phyloP scores from a whole-genome alignment of 2,888 invertebrate genomes.

The Tenthredo livida region DNA sequence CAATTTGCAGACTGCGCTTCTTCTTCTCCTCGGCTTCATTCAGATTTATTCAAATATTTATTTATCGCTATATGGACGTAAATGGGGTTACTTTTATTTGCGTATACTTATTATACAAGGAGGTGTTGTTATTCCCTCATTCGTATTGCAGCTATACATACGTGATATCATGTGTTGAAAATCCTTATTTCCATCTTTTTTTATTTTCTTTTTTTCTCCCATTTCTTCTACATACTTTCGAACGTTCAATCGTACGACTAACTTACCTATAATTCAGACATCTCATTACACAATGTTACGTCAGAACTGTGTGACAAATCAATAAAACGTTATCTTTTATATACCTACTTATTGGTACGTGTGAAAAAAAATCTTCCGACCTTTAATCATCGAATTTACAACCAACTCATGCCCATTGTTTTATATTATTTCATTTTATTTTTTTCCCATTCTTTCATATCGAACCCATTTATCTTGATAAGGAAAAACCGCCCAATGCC shows the following conservation, averaged over 20 bases:
- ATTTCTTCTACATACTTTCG: not conserved
- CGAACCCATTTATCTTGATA: not conserved
- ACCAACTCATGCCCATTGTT: not conserved
- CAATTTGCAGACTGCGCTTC: not conserved
- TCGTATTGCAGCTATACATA: not conserved
- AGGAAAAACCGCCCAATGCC: not conserved
- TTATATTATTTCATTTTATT: too few relatives aligned
- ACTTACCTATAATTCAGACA: not conserved
- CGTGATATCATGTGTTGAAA: not conserved
- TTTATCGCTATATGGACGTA: slow-evolving; percentile 14
- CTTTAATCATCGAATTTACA: not conserved
- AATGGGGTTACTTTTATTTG: slow-evolving; percentile 26
- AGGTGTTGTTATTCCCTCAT: slow-evolving; percentile 19
- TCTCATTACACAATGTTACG: not conserved
- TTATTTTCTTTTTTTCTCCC: not conserved
- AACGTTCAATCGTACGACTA: not conserved
- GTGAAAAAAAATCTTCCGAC: not conserved
- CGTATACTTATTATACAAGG: not conserved
- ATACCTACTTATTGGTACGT: not conserved
- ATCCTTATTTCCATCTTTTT: not conserved
- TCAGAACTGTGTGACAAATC: not conserved
- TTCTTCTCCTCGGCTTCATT: slow-evolving; percentile 2
- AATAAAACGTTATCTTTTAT: not conserved
- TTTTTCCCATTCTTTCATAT: not conserved
- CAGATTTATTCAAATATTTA: slow-evolving; percentile 38